A percentile compares a stretch with the other conserved stretches of the same genome.
phyloP scores from a whole-genome alignment of 2,797 vertebrate species.

The Philypnodon macrostomus region DNA sequence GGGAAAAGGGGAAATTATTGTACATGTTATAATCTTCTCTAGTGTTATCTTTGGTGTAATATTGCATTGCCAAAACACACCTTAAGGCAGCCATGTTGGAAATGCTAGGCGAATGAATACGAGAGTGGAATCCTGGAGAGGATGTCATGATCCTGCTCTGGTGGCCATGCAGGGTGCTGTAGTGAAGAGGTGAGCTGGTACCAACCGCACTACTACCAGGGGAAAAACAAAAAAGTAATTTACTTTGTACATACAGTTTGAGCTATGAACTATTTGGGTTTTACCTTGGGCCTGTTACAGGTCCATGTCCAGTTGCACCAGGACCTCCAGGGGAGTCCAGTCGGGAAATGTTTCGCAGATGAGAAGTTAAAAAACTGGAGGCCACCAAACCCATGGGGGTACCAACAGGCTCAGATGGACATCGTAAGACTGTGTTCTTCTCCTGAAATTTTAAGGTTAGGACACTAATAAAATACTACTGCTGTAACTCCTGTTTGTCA shows the following conservation, averaged over 20 bases:
- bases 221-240: background rate
- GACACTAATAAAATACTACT: conserved; percentile 4
- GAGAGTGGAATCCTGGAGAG: conserved; percentile 84
- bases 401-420: conserved; percentile 76
- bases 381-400: conserved; percentile 77
- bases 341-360: conserved; percentile 87
- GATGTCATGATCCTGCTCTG: conserved; percentile 77
- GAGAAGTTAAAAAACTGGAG: conserved; percentile 82
- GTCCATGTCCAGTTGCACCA: conserved; percentile 23
- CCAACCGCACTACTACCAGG: conserved; percentile 32
- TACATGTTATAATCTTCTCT: too few relatives aligned
- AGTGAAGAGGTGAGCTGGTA: conserved; percentile 87
- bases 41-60: background rate
- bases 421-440: conserved; percentile 84
- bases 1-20: background rate
- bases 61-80: conserved; percentile 58
- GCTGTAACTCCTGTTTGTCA: background rate
- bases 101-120: conserved; percentile 88
- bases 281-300: conserved; percentile 51
- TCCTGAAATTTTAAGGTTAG: conserved; percentile 73
- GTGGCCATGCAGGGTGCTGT: conserved; percentile 87
- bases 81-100: conserved; percentile 96
- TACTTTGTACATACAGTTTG: background rate
- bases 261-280: too few relatives aligned
- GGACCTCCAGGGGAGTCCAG: conserved; percentile 80